Percentiles rank a stretch among this genome's conserved stretches.
These are phyloP conservation scores for Zapus hudsonius DNA, from an alignment of 2,113 vertebrate species.

Conservation along the genomic window DNA sequence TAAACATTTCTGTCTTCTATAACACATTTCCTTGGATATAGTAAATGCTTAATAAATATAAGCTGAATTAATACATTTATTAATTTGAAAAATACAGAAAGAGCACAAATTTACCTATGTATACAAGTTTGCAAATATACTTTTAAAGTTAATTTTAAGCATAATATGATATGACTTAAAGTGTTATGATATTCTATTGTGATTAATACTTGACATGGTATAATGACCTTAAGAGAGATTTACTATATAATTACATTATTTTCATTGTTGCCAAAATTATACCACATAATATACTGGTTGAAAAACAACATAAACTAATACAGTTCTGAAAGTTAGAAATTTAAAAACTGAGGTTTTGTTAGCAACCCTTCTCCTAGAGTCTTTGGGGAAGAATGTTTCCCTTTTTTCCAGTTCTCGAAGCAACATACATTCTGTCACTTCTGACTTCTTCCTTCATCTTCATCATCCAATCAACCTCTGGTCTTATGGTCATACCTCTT, in stretches of 20 bases:
- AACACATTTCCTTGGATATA: not conserved
- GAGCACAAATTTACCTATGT: not conserved
- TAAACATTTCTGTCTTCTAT: conserved; percentile 8
- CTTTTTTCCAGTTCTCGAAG: not conserved
- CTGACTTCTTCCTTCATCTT: not conserved
- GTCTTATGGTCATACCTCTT: not conserved
- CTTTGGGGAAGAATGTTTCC: not conserved
- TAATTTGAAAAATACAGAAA: conserved; percentile 31
- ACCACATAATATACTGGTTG: not conserved
- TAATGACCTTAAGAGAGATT: not conserved
- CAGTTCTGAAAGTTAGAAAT: not conserved
- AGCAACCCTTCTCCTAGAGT: not conserved
- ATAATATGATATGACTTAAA: no score
- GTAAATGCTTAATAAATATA: conserved; percentile 3
- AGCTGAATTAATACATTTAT: not conserved
- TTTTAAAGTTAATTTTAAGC: not conserved
- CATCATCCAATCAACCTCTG: not conserved
- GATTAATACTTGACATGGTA: not conserved
- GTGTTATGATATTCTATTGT: not conserved
- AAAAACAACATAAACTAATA: not conserved
- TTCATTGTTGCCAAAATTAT: not conserved
- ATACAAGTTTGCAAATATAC: not conserved
- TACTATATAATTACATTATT: not conserved
- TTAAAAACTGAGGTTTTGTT: not conserved
- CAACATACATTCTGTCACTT: not conserved